Evolutionary conservation across 2,888 invertebrate species (phyloP).

Genomic region (Acleris cristana): DNA sequence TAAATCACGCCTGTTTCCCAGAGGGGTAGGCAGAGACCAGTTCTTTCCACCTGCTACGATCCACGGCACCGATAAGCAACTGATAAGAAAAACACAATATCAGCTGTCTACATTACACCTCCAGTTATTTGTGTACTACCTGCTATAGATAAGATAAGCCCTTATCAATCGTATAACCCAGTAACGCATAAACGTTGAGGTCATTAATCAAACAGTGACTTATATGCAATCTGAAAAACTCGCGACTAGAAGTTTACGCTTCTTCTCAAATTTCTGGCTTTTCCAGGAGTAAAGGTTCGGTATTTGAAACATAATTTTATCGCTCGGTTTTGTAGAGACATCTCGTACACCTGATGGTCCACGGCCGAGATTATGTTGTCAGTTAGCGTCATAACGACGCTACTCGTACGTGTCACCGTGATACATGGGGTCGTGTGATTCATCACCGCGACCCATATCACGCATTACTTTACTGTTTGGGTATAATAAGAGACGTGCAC

Average conservation of each 20-base stretch:
- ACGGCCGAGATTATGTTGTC: conserved; percentile 55
- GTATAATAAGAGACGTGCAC: conserved; percentile 42
- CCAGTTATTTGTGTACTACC: conserved; percentile 58
- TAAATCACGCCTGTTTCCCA: too few relatives aligned
- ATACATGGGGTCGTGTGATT: conserved; percentile 62
- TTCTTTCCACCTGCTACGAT: too few relatives aligned
- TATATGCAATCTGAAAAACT: conserved; percentile 1
- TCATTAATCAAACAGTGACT: conserved; percentile 15
- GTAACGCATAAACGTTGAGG: conserved; percentile 50
- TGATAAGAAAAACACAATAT: conserved; percentile 39
- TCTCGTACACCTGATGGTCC: conserved; percentile 24
- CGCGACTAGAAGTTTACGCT: too few relatives aligned
- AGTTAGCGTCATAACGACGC: conserved; percentile 60
- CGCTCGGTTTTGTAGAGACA: conserved; percentile 6
- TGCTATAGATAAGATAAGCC: conserved; percentile 61
- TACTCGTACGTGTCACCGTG: conserved; percentile 53
- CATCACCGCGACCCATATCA: conserved; percentile 69
- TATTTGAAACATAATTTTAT: not conserved
- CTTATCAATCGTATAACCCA: conserved; percentile 58
- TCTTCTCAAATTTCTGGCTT: too few relatives aligned
- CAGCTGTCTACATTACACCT: conserved; percentile 47
- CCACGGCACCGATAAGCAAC: conserved; percentile 1
- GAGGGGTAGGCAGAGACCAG: too few relatives aligned
- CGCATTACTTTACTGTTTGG: conserved; percentile 56
- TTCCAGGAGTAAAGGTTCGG: too few relatives aligned